Conservation (phyloP, 2,113 vertebrate species). For the human region GRCh38 chr3:146067001-146067500, state of each 20-base stretch:
- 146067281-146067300: background rate
- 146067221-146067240: background rate
- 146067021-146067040: constrained; percentile 32
- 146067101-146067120: constrained; percentile 60
- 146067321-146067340: background rate
- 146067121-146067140: constrained; percentile 49
- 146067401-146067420: background rate
- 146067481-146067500: background rate
- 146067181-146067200: constrained; percentile 14
- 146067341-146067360: background rate
- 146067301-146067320: background rate
- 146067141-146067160: background rate
- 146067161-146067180: constrained; percentile 5
- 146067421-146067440: background rate
- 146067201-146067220: background rate
- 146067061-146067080: constrained; percentile 28
- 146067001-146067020: background rate
- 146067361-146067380: background rate
- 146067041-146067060: constrained; percentile 20
- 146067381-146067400: background rate
- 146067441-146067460: background rate
- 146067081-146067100: constrained; percentile 61
- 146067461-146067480: background rate
- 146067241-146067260: background rate
- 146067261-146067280: background rate